Base-by-base conservation (phyloP, 2,888 invertebrate species). In the Pachymerium ferrugineum region DNA sequence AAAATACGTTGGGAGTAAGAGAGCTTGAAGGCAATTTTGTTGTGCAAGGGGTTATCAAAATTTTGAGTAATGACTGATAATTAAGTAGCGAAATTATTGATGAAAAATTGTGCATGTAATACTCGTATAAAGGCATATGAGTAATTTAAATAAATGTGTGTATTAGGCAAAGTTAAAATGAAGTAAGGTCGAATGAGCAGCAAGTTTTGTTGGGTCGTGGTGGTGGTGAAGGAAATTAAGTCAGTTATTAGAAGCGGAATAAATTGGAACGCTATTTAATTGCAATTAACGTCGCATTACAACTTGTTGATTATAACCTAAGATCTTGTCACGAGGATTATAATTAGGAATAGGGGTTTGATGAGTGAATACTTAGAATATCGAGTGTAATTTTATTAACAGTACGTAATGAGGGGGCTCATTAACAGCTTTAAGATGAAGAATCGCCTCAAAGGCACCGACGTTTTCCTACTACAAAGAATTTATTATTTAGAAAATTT, bases 391-490 rank as follows among this genome's bases (percentile, higher is more conserved):
- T 47, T 47, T 47, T 47, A 47, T 47, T 47, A 47, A 47, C 47
- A 47, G 19, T 62, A 3, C 12, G 28, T 62, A 62, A 62, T 25
- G 62, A 22, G 62, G 62, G 19, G 10, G 28, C 62, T 62, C 62
- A 25, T 62, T 62, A 62, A 62, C 28, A 28, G 62, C 62, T 62
- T 62, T 25, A 10, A 62, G 19, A 62, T 62, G 62, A 62, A 62
- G 28, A 62, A 62, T 62, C 62, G 14, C 62, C 47, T 62, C 25
- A 62, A 62, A 62, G 62, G 62, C 62, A 62, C 62, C 62, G 25
- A 62, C 25, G 47, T 62, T 62, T 54, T 25, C n/a, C n/a, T n/a
- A n/a, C n/a, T n/a, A n/a, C n/a, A n/a, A n/a, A n/a, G n/a, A n/a
- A n/a, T n/a, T n/a, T n/a, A n/a, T n/a, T n/a, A n/a, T n/a, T n/a